A percentile compares a stretch with the other conserved stretches of the same genome.
These are phyloP conservation scores for Lytechinus pictus DNA, from an alignment of 35 echinoderm and acorn worm species.

Conservation along the genomic window DNA sequence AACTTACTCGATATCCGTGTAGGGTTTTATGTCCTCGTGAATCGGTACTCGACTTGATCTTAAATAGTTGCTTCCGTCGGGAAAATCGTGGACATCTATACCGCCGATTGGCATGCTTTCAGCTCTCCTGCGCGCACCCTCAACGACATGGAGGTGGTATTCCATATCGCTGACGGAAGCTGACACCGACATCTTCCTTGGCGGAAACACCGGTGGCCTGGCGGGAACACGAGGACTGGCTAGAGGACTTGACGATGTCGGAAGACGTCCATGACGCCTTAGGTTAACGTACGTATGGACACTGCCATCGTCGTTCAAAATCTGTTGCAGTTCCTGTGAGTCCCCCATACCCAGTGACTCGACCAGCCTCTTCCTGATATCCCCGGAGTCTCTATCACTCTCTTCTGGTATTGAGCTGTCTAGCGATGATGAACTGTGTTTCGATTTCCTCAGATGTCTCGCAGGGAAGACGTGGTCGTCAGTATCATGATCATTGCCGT, in stretches of 20 bases:
- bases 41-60: not conserved
- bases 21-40: not conserved
- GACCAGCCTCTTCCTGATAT: not conserved
- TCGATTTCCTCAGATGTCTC: not conserved
- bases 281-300: constrained; percentile 29
- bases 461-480: not conserved
- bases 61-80: not conserved
- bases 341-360: not conserved
- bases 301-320: constrained; percentile 28
- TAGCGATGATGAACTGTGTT: not conserved
- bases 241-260: too few species aligned
- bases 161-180: not conserved
- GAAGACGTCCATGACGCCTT: not conserved
- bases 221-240: not conserved
- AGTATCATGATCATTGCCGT: too few species aligned
- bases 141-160: not conserved
- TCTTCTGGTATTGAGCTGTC: not conserved
- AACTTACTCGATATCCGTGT: not conserved
- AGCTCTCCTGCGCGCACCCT: not conserved
- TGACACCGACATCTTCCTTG: not conserved
- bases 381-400: not conserved
- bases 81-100: not conserved
- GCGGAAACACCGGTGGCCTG: not conserved
- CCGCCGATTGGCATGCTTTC: not conserved
- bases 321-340: not conserved